A percentile compares a stretch with the other conserved stretches of the same genome.
These are phyloP conservation scores for Diplodus sargus DNA, from an alignment of 2,797 vertebrate genomes.

Conservation along the genomic window DNA sequence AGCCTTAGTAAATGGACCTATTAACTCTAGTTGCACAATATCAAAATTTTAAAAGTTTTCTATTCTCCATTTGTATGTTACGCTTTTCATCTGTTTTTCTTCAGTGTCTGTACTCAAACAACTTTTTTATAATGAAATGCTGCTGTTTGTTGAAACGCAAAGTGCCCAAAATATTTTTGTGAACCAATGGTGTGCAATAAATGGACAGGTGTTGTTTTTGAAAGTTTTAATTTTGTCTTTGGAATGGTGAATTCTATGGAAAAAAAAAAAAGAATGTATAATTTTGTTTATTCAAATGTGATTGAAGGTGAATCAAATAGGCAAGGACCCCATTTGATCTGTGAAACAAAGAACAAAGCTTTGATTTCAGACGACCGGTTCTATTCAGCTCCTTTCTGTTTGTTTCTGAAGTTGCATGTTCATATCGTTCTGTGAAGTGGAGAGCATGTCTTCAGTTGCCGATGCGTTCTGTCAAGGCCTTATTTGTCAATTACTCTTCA, in stretches of 20 bases:
- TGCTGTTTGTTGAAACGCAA: constrained; percentile 83
- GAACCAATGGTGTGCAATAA: constrained; percentile 85
- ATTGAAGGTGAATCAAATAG: constrained; percentile 67
- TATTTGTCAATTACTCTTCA: constrained; percentile 61
- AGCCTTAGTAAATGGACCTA: constrained; percentile 82
- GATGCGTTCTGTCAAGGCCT: constrained; percentile 63
- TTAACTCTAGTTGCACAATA: constrained; percentile 81
- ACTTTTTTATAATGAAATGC: constrained; percentile 82
- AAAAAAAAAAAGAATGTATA: constrained; percentile 71
- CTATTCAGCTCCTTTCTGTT: constrained; percentile 59
- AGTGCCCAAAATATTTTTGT: constrained; percentile 86
- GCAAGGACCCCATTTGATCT: constrained; percentile 62
- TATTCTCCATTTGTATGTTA: constrained; percentile 75
- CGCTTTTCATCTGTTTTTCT: constrained; percentile 69
- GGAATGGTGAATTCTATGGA: constrained; percentile 44
- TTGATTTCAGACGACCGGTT: constrained; percentile 44
- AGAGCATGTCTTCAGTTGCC: constrained; percentile 73
- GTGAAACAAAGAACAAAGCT: constrained; percentile 72
- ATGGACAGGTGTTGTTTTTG: constrained; percentile 77
- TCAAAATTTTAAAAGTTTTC: constrained; percentile 58
- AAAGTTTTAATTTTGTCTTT: constrained; percentile 70
- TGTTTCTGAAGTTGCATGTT: constrained; percentile 71
- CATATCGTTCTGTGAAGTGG: constrained; percentile 74
- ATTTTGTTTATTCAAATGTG: constrained; percentile 68
- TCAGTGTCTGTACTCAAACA: constrained; percentile 66